Evolutionary conservation across 1,140 invertebrate genomes (phyloP).

Genomic region (Leptopilina clavipes): DNA sequence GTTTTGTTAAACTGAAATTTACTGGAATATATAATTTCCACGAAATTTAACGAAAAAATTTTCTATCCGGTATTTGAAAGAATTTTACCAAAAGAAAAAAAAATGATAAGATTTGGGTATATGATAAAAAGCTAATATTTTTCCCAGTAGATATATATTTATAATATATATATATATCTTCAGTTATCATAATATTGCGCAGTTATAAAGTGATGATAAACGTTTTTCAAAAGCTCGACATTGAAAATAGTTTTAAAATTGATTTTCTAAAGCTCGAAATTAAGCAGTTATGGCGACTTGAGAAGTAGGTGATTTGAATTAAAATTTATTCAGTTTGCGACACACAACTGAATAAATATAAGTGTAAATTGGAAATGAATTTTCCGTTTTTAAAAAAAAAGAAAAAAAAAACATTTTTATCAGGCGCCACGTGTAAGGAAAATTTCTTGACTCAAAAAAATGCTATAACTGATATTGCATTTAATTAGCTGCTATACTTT

Average conservation of each 20-base stretch:
- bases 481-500: constrained; percentile 20
- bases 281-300: no score
- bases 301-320: background rate
- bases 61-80: no score
- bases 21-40: no score
- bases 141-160: background rate
- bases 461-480: background rate
- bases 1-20: no score
- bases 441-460: constrained; percentile 10
- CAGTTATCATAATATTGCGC: background rate
- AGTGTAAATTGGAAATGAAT: constrained; percentile 14
- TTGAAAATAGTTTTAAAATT: background rate
- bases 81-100: background rate
- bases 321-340: constrained; percentile 32
- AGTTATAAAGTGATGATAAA: constrained; percentile 14
- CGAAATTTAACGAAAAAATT: no score
- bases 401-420: constrained; percentile 16
- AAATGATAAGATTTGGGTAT: constrained; percentile 16
- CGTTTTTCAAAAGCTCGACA: background rate
- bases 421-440: constrained; percentile 21
- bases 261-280: background rate
- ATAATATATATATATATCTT: background rate
- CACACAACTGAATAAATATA: constrained; percentile 23
- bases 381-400: background rate
- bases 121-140: constrained; percentile 7